A percentile compares a stretch with the other conserved stretches of the same genome.
phyloP scores from a whole-genome alignment of 2,113 vertebrate genomes.

The Scomber colias region DNA sequence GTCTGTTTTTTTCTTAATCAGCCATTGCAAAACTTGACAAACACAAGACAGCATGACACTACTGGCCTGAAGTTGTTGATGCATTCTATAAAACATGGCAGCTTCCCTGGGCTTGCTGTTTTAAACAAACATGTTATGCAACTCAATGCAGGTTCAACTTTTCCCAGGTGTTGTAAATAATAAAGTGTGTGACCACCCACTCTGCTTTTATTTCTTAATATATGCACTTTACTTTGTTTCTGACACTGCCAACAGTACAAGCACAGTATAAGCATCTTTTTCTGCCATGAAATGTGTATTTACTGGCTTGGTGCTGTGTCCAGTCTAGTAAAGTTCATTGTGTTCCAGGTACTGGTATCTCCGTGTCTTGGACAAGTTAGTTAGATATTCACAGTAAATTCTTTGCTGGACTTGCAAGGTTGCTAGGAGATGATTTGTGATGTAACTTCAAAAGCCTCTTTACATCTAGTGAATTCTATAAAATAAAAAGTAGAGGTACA shows the following conservation, averaged over 20 bases:
- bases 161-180: no score
- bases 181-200: no score
- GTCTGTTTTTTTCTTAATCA: no score
- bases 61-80: no score
- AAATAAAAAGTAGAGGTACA: background rate
- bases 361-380: background rate
- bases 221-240: background rate
- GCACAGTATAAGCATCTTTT: background rate
- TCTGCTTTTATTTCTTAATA: no score
- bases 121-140: no score
- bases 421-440: conserved; percentile 15
- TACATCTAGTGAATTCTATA: background rate
- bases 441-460: conserved; percentile 2
- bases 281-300: background rate
- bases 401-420: conserved; percentile 4
- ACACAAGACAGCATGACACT: no score
- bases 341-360: background rate
- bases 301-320: background rate
- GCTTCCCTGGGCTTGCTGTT: no score
- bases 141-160: no score
- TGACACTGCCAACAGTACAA: no score
- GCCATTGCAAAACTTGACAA: no score
- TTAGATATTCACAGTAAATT: conserved; percentile 9
- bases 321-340: background rate
- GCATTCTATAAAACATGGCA: no score